phyloP scores from a whole-genome alignment of 2,888 invertebrate species.

The Cenopis cana region DNA sequence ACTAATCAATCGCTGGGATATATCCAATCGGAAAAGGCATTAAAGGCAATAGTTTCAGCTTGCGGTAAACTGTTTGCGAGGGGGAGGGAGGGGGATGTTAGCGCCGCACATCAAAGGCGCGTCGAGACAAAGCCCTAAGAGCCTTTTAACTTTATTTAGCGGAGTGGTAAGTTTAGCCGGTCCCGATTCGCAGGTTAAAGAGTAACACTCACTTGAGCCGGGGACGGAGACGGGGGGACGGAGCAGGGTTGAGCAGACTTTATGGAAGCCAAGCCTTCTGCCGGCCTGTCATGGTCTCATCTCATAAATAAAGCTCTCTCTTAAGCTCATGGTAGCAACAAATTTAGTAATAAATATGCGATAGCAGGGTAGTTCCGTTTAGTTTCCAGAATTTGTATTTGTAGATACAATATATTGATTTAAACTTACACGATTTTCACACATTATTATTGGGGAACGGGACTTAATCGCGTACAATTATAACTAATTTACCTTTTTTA shows the following conservation, averaged over 20 bases:
- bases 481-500: no score
- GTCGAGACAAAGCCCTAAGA: slow-evolving; percentile 83
- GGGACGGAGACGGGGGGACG: slow-evolving; percentile 50
- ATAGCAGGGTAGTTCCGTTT: no score
- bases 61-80: slow-evolving; percentile 82
- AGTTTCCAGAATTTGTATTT: no score
- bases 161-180: slow-evolving; percentile 85
- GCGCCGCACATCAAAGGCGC: slow-evolving; percentile 80
- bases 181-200: slow-evolving; percentile 85
- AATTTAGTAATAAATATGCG: no score
- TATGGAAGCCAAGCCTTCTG: background rate
- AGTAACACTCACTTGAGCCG: slow-evolving; percentile 84
- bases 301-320: background rate
- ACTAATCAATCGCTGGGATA: slow-evolving; percentile 78
- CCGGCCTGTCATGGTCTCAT: background rate
- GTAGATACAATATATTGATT: no score
- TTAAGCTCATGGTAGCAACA: no score
- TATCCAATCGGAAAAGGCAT: slow-evolving; percentile 79
- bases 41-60: slow-evolving; percentile 82
- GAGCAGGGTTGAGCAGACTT: slow-evolving; percentile 35
- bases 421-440: no score
- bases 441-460: no score
- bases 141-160: slow-evolving; percentile 86
- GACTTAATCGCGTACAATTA: no score
- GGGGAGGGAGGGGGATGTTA: slow-evolving; percentile 56